These are phyloP conservation scores for Chelonoidis abingdonii DNA, from an alignment of 2,113 vertebrate genomes.

Conservation along the genomic window DNA sequence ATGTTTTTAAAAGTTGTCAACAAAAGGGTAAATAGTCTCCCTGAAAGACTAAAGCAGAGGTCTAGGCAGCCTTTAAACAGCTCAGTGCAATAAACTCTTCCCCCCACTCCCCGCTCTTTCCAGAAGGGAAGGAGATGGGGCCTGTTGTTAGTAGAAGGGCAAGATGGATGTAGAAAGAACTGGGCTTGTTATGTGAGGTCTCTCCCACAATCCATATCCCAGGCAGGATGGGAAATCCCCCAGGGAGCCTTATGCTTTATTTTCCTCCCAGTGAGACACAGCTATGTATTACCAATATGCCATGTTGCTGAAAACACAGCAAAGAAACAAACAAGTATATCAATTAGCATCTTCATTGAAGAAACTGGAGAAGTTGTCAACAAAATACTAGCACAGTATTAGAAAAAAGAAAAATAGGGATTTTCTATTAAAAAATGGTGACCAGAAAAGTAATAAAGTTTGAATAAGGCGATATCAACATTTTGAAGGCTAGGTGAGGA, in stretches of 20 bases:
- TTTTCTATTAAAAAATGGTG: neutral
- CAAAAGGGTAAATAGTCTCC: constrained; percentile 3
- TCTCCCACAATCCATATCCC: neutral
- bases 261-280: constrained; percentile 27
- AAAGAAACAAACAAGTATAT: neutral
- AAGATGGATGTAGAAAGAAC: neutral
- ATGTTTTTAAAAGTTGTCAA: constrained; percentile 8
- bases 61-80: constrained; percentile 2
- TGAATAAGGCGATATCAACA: neutral
- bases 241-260: neutral
- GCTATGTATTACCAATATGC: neutral
- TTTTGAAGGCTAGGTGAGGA: neutral
- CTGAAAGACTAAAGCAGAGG: neutral
- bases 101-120: neutral
- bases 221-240: constrained; percentile 6
- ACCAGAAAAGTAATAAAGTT: neutral
- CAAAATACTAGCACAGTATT: neutral
- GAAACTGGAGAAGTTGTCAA: neutral
- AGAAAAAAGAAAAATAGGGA: constrained; percentile 7
- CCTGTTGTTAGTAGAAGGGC: neutral
- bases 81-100: constrained; percentile 5
- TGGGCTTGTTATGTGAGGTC: neutral
- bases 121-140: neutral
- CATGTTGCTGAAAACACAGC: neutral
- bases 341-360: constrained; percentile 32